These are phyloP conservation scores for Zaprionus lachaisei DNA, from an alignment of 1,140 invertebrate species.

Conservation along the genomic window DNA sequence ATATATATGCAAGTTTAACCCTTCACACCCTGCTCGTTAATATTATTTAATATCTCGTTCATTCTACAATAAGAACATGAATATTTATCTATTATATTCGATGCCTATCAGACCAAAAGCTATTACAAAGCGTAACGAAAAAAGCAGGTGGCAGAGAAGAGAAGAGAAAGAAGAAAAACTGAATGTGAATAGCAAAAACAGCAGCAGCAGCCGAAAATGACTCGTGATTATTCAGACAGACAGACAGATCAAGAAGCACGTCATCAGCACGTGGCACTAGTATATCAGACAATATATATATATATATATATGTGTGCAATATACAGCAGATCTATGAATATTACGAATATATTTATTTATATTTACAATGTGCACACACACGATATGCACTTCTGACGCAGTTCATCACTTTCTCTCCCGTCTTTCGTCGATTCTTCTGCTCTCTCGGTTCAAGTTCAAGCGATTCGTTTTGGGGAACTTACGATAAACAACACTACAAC, in stretches of 20 bases:
- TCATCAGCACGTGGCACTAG: slow-evolving; percentile 65
- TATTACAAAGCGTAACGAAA: slow-evolving; percentile 34
- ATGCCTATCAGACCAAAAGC: background rate
- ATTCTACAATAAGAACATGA: background rate
- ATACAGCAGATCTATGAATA: slow-evolving; percentile 22
- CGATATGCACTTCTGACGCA: slow-evolving; percentile 58
- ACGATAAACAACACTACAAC: background rate
- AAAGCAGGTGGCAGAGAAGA: slow-evolving; percentile 7
- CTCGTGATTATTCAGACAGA: slow-evolving; percentile 63
- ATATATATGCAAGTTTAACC: too few relatives aligned
- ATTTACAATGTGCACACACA: slow-evolving; percentile 11
- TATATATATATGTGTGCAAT: background rate
- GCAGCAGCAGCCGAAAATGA: slow-evolving; percentile 46
- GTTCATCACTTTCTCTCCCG: slow-evolving; percentile 33
- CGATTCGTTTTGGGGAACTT: slow-evolving; percentile 25
- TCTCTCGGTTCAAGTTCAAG: slow-evolving; percentile 43
- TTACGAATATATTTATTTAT: slow-evolving; percentile 2
- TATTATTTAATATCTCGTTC: too few relatives aligned
- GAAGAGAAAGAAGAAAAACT: slow-evolving; percentile 13
- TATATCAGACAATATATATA: background rate
- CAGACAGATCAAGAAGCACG: slow-evolving; percentile 28
- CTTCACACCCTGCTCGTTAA: too few relatives aligned
- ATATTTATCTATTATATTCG: background rate
- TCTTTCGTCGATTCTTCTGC: slow-evolving; percentile 12
- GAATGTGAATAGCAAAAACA: slow-evolving; percentile 16